phyloP scores from a whole-genome alignment of 2,113 vertebrate genomes.

The Tachysurus fulvidraco region DNA sequence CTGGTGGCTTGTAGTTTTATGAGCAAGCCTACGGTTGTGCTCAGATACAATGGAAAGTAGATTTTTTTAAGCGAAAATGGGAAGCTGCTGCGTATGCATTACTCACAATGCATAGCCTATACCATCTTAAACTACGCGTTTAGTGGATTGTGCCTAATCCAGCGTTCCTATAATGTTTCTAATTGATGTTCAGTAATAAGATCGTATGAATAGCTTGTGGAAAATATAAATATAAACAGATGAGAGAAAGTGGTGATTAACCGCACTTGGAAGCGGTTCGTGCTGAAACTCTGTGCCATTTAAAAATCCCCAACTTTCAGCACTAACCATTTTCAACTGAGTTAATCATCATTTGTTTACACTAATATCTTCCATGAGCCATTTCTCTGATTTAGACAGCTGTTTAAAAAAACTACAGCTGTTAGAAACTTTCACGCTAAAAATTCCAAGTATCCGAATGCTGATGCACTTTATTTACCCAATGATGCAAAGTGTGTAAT shows the following conservation, averaged over 20 bases:
- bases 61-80: slow-evolving; percentile 12
- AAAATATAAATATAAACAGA: slow-evolving; percentile 10
- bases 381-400: slow-evolving; percentile 1
- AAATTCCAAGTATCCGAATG: no score
- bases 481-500: no score
- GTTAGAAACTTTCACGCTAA: not conserved
- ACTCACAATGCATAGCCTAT: not conserved
- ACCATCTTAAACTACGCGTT: not conserved
- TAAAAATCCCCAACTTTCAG: slow-evolving; percentile 2
- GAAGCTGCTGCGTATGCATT: not conserved
- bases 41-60: not conserved
- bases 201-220: slow-evolving; percentile 1
- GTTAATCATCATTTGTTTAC: not conserved
- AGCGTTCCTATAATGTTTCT: not conserved
- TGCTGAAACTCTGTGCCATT: not conserved
- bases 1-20: slow-evolving; percentile 22
- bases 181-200: not conserved
- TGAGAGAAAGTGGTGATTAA: not conserved
- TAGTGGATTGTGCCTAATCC: not conserved
- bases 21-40: slow-evolving; percentile 13
- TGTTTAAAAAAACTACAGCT: not conserved
- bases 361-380: not conserved
- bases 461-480: no score
- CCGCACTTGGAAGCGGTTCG: not conserved
- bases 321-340: slow-evolving; percentile 9